Base-by-base conservation (phyloP, 1,140 invertebrate species). In the Lepidurus apus region DNA sequence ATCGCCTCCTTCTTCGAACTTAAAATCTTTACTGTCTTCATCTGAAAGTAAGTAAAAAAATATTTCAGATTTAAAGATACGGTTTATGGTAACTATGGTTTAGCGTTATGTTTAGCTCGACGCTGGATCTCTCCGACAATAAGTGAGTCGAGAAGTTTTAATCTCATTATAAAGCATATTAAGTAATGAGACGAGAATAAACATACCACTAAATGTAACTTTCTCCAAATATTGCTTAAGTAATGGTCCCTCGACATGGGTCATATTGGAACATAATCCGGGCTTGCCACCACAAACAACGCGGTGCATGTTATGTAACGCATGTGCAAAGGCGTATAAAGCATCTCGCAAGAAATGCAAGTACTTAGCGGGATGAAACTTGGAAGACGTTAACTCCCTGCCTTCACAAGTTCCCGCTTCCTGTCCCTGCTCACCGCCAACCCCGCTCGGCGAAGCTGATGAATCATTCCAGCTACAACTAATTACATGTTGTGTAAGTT, bases 321-420 rank as follows among this genome's bases (percentile, higher is more conserved):
- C 88, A 74, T 87, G 81, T 1, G 88, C 89, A 78, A 88, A 88
- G 0, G 88, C 85, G 81, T 89, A 88, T 3, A 86, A 87, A 0
- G 89, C 86, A 81, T 89, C 89, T 17, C 89, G 81, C 1, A 89
- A 86, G 81, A 89, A 89, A 81, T 89, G 88, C 34, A 89, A 80
- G 79, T 87, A 88, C 21, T 84, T 43, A 79, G 77, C 13, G 43
- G 53, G 47, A 80, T 83, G 77, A 81, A 83, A 1, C 79, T 80
- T 6, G 7, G 26, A 34, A 7, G 47, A 17, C 10, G 53, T 77
- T 8, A 77, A 53, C 43, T 77, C 43, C 45, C 43, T 24, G 11
- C 76, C 76, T 45, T 8, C 43, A 77, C 76, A 77, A 43, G 13
- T 9, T 65, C 21, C 53, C 53, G 53, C 17, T 65, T 65, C 53